A percentile compares a stretch with the other conserved stretches of the same genome.
Evolutionary conservation across 2,888 invertebrate species (phyloP).

Genomic region (Enchytraeus crypticus): DNA sequence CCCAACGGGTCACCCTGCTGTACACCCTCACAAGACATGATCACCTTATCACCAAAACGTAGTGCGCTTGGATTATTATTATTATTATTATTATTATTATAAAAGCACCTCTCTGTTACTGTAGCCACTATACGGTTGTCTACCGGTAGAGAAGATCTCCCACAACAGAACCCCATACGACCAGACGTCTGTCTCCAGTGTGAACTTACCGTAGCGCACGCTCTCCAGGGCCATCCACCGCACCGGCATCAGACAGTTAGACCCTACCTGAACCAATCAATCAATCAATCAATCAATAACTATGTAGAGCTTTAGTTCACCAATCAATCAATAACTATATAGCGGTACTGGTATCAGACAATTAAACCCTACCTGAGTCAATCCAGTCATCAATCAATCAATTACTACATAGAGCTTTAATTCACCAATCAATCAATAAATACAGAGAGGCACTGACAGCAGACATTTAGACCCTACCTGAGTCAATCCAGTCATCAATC

Average conservation of each 20-base stretch:
- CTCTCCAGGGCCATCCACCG: conserved; percentile 52
- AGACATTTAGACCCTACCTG: conserved; percentile 44
- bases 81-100: too few species aligned
- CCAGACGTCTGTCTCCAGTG: conserved; percentile 50
- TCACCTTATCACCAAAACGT: too few species aligned
- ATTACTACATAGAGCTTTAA: too few species aligned
- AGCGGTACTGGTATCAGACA: conserved; percentile 48
- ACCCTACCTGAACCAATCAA: conserved; percentile 40
- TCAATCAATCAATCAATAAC: too few species aligned
- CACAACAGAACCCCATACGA: conserved; percentile 50
- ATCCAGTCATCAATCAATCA: too few species aligned
- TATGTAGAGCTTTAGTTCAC: too few species aligned
- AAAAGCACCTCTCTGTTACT: conserved; percentile 49
- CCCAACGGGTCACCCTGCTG: too few species aligned
- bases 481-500: too few species aligned
- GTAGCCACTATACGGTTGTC: conserved; percentile 50
- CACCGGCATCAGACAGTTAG: conserved; percentile 47
- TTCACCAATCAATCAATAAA: too few species aligned
- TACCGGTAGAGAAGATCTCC: conserved; percentile 50
- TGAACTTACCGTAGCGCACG: conserved; percentile 49
- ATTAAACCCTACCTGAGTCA: conserved; percentile 40
- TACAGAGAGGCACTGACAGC: conserved; percentile 49
- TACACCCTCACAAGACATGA: too few species aligned
- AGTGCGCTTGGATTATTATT: too few species aligned
- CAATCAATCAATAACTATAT: too few species aligned